Evolutionary conservation across 2,113 vertebrate species (phyloP).

Genomic region (Propithecus coquereli): DNA sequence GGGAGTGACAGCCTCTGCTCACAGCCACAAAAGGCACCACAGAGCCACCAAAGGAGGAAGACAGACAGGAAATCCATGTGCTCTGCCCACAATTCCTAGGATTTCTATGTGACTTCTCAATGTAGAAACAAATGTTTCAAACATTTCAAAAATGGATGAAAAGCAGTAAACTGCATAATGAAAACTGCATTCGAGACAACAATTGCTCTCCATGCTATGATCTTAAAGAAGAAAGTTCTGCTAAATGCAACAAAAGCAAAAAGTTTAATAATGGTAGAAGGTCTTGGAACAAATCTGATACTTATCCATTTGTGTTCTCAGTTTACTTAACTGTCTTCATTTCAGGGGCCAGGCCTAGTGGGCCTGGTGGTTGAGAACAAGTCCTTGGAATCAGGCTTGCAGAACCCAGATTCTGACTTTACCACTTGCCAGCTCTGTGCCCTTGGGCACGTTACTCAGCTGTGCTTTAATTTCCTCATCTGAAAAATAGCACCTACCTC

Average conservation of each 20-base stretch:
- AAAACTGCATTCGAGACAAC: not conserved
- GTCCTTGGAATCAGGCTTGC: not conserved
- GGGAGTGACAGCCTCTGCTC: fast-evolving
- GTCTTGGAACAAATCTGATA: not conserved
- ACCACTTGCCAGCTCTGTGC: not conserved
- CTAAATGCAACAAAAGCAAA: not conserved
- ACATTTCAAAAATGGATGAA: not conserved
- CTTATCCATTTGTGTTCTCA: not conserved
- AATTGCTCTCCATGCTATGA: not conserved
- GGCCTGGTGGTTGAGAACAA: not conserved
- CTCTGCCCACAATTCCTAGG: not conserved
- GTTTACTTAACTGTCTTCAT: not conserved
- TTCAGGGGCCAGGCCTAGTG: not conserved
- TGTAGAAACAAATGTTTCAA: not conserved
- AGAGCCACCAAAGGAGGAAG: not conserved
- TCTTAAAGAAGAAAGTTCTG: not conserved
- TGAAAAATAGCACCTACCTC: not conserved
- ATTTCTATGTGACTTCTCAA: not conserved
- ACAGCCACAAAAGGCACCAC: not conserved
- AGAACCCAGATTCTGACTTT: not conserved
- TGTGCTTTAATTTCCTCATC: not conserved
- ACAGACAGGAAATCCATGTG: not conserved
- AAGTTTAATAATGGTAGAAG: not conserved
- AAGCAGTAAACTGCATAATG: not conserved
- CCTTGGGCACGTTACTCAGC: not conserved